Evolutionary conservation across 2,797 vertebrate genomes (phyloP).

Genomic region (Gobio occitaniae): DNA sequence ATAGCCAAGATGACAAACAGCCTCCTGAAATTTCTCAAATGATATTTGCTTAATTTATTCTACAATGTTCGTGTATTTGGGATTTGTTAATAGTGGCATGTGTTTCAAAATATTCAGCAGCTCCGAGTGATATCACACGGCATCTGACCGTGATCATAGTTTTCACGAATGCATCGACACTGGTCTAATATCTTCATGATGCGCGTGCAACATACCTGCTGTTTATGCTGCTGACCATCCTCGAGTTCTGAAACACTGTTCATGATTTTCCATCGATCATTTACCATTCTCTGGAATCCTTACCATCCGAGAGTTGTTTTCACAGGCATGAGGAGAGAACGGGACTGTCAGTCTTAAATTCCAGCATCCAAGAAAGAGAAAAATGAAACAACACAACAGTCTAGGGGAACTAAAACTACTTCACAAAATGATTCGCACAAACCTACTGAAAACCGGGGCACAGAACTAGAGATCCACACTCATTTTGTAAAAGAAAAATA

Average conservation of each 20-base stretch:
- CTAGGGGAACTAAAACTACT: conserved; percentile 58
- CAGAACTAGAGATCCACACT: conserved; percentile 20
- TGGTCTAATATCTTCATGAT: background rate
- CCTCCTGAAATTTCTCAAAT: background rate
- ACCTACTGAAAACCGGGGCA: conserved; percentile 11
- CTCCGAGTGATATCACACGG: background rate
- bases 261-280: conserved; percentile 86
- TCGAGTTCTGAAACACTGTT: conserved; percentile 86
- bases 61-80: background rate
- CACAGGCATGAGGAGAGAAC: conserved; percentile 53
- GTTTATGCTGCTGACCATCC: conserved; percentile 78
- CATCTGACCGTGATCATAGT: background rate
- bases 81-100: background rate
- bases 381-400: conserved; percentile 23
- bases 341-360: conserved; percentile 53
- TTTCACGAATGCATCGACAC: conserved; percentile 7
- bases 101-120: background rate
- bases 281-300: conserved; percentile 78
- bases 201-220: conserved; percentile 77
- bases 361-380: conserved; percentile 53
- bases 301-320: conserved; percentile 62
- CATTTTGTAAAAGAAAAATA: conserved; percentile 28
- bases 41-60: background rate
- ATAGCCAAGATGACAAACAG: background rate
- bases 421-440: conserved; percentile 27